phyloP scores from a whole-genome alignment of 2,113 vertebrate genomes.

The Eptesicus fuscus region DNA sequence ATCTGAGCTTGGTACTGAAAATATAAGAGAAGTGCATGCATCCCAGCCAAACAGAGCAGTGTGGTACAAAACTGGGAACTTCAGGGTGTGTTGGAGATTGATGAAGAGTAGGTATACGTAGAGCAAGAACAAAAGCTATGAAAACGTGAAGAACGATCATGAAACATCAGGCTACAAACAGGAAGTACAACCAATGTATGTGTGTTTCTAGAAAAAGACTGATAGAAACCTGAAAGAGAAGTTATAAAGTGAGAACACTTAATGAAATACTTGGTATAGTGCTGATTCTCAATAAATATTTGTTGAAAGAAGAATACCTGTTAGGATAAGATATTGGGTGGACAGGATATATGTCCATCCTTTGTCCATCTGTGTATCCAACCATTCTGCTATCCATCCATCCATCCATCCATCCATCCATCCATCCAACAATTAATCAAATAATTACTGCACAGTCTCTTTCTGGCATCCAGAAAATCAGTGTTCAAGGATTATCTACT shows the following conservation, averaged over 20 bases:
- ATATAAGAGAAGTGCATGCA: neutral
- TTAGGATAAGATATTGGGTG: neutral
- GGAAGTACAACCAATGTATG: neutral
- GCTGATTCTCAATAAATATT: neutral
- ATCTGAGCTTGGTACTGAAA: neutral
- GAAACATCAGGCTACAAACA: neutral
- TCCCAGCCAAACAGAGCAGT: neutral
- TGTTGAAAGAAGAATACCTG: neutral
- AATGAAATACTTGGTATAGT: neutral
- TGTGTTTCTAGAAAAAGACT: neutral
- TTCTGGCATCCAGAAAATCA: neutral
- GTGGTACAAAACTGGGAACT: neutral
- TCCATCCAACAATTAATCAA: neutral
- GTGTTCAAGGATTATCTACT: neutral
- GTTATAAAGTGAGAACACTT: neutral
- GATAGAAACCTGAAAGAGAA: neutral
- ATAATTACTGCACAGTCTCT: neutral
- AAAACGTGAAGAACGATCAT: neutral
- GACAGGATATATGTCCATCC: neutral
- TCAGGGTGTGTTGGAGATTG: neutral
- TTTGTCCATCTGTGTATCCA: neutral
- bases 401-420: no score
- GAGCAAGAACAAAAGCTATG: neutral
- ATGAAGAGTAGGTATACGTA: neutral
- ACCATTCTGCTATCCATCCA: neutral